Evolutionary conservation across 2,113 vertebrate genomes (phyloP), one percentile per base, ranked within the genome.

Genomic region (Acanthochromis polyacanthus): DNA sequence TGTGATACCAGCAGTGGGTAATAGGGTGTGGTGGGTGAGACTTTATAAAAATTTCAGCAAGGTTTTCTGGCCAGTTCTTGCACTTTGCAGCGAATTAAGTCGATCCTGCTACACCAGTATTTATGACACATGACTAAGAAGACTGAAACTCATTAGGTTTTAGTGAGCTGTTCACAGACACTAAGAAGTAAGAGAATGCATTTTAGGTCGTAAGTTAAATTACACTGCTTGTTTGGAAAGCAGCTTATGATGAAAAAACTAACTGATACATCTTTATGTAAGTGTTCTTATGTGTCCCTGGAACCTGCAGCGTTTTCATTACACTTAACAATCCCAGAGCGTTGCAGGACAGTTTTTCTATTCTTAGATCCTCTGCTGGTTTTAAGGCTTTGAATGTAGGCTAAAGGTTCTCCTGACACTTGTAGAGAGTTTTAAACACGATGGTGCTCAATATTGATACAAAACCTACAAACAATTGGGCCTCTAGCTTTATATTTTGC

Each of bases 311-410:
- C 55, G 12, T 48, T n/a, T n/a, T 72, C 38, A 16, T 23, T 23
- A 20, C 38, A 10, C 28, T 4, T 23, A 0, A 16, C 22, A 40
- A 22, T 74, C 10, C 43, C 52, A 20, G 52, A 3, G 52, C 22
- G 50, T 25, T 68, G 19, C 2, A 1, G 38, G 61, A 61, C 22
- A 40, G 15, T 56, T 56, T 58, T 58, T 71, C 50, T 63, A 53
- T 80, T 72, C 45, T 63, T 57, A 56, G 66, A 28, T 57, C 5
- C 22, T n/a, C 5, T 15, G 20, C 25, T 46, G 16, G 22, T 62
- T 58, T 28, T n/a, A n/a, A 5, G 22, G 20, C 59, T 75, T 43
- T 60, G 55, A 61, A 71, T 61, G 71, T 75, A 50, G 76, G 65
- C 48, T 59, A 65, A 58, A 57, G 64, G 22, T 71, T 71, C 7